phyloP scores from a whole-genome alignment of 1,140 invertebrate genomes.

The Euschistus heros region DNA sequence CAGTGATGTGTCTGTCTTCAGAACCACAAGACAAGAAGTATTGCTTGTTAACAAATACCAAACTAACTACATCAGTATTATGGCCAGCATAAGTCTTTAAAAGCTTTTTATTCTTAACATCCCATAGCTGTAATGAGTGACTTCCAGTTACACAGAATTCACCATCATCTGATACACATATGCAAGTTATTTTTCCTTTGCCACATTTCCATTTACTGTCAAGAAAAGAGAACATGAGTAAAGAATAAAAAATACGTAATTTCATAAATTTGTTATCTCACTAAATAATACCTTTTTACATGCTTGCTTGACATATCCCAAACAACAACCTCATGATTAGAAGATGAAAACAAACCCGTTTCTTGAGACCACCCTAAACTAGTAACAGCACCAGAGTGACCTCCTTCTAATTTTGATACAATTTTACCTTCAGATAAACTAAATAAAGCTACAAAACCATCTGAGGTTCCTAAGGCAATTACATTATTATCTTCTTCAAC shows the following conservation, averaged over 20 bases:
- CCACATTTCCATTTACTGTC: slow-evolving; percentile 24
- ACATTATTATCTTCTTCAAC: background rate
- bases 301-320: slow-evolving; percentile 20
- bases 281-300: slow-evolving; percentile 14
- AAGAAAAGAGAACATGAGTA: background rate
- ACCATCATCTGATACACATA: slow-evolving; percentile 17
- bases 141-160: slow-evolving; percentile 22
- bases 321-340: slow-evolving; percentile 14
- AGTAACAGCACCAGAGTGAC: slow-evolving; percentile 16
- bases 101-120: slow-evolving; percentile 14
- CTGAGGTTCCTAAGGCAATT: slow-evolving; percentile 19
- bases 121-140: slow-evolving; percentile 18
- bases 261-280: background rate
- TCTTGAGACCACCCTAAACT: slow-evolving; percentile 14
- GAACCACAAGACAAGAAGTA: slow-evolving; percentile 20
- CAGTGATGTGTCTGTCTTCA: slow-evolving; percentile 22
- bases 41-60: slow-evolving; percentile 18
- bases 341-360: slow-evolving; percentile 18
- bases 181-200: slow-evolving; percentile 17
- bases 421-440: slow-evolving; percentile 23
- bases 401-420: slow-evolving; percentile 13
- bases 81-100: slow-evolving; percentile 22
- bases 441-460: slow-evolving; percentile 21
- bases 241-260: background rate
- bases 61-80: slow-evolving; percentile 16